Evolutionary conservation across 2,113 vertebrate species (phyloP), one percentile per base, ranked within the genome.

Genomic region (Leptodactylus fuscus): DNA sequence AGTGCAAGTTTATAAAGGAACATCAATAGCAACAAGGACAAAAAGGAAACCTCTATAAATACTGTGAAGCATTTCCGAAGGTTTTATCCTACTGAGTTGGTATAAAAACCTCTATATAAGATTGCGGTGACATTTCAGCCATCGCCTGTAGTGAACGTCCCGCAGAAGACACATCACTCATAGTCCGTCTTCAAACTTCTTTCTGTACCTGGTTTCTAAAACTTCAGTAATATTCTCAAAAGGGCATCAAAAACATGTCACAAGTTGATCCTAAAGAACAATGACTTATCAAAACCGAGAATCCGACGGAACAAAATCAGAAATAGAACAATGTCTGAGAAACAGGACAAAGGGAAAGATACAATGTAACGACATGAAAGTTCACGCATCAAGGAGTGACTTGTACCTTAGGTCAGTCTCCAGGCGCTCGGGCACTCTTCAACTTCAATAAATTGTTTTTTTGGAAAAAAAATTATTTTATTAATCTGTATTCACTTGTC

Each of bases 251-350:
- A 58, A 13, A 2, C 36, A 12, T 46, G 77, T 44, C 44, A 55
- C 58, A 8, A 55, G 78, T 73, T 60, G 6, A 49, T 71, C 49
- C 48, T 34, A 46, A 81, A n/a, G 48, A 34, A 53, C 20, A 46
- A 41, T 85, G 83, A 71, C 44, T 78, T 62, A 85, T 44, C 49
- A 46, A 24, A 78, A n/a, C 51, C 48, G 22, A 46, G 7, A 46
- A 3, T 5, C 13, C n/a, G 0, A 46, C 27, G 16, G 34, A 58
- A 29, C 34, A 58, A 41, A 65, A 49, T 10, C 60, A 24, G 5
- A 24, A n/a, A 86, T 58, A 60, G 80, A 41, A 60, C 49, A 65
- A 15, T 32, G 20, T 5, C 2, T 41, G n/a, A 58, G 27, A 55
- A 44, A n/a, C 4, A 80, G 4, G 4, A 53, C 38, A 80, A 80